phyloP scores from a whole-genome alignment of 2,888 invertebrate genomes.

The Galeruca laticollis region DNA sequence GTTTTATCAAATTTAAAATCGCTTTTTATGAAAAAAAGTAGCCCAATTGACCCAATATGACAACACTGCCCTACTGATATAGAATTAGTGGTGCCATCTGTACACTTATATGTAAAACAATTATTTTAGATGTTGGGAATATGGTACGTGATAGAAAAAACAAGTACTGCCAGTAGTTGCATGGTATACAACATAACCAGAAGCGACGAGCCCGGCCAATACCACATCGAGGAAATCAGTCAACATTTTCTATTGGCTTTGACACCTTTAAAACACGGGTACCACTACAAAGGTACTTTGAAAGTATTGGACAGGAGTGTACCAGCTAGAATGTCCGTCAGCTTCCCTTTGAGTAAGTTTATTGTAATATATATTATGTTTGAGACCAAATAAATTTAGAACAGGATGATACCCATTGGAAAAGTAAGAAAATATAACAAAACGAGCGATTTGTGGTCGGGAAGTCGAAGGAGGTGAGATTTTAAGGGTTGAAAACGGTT shows the following conservation, averaged over 20 bases:
- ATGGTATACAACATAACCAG: slow-evolving; percentile 83
- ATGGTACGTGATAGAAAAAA: slow-evolving; percentile 88
- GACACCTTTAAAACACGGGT: slow-evolving; percentile 82
- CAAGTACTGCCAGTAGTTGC: slow-evolving; percentile 83
- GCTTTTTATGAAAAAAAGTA: too few species aligned
- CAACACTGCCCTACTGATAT: too few species aligned
- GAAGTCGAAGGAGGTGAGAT: too few species aligned
- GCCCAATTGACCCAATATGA: too few species aligned
- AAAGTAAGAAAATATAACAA: too few species aligned
- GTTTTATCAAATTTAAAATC: too few species aligned
- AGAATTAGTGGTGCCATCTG: too few species aligned
- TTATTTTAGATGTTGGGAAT: slow-evolving; percentile 77
- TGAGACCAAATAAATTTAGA: too few species aligned
- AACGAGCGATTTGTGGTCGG: too few species aligned
- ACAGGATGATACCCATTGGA: too few species aligned
- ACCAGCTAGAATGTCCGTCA: slow-evolving; percentile 80
- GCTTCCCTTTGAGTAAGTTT: slow-evolving; percentile 81
- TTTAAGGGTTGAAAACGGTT: too few species aligned
- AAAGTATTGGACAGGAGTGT: slow-evolving; percentile 74
- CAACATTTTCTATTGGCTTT: slow-evolving; percentile 78
- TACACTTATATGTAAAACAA: neutral
- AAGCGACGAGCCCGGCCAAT: slow-evolving; percentile 77
- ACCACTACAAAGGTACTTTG: slow-evolving; percentile 81
- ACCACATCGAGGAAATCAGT: slow-evolving; percentile 78
- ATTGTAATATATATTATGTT: too few species aligned